phyloP scores from a whole-genome alignment of 35 echinoderm and acorn worm species.

The Acanthaster planci region DNA sequence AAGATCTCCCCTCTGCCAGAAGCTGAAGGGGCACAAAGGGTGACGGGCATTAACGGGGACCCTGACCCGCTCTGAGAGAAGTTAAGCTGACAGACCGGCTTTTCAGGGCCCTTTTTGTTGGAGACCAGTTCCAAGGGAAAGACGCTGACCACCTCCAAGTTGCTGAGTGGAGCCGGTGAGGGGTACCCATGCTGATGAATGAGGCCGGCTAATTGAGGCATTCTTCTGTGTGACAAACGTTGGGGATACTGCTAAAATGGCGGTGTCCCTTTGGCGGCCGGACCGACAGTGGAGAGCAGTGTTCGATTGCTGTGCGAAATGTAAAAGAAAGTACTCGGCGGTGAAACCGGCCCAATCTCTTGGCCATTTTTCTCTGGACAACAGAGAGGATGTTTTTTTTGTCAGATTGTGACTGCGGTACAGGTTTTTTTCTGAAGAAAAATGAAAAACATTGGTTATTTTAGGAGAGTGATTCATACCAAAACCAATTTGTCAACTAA shows the following conservation, averaged over 20 bases:
- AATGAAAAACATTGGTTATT: too few relatives aligned
- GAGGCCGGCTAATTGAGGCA: background rate
- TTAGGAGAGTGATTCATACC: too few relatives aligned
- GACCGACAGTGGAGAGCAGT: background rate
- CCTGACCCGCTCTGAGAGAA: background rate
- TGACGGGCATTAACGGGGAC: background rate
- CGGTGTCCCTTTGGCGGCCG: slow-evolving; percentile 18
- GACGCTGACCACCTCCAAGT: background rate
- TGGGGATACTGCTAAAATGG: background rate
- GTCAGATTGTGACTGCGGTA: background rate
- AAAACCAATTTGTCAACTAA: too few relatives aligned
- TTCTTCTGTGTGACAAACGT: background rate
- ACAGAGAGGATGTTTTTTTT: background rate
- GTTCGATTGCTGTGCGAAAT: background rate
- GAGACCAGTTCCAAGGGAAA: background rate
- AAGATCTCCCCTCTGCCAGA: background rate
- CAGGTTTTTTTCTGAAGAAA: too few relatives aligned
- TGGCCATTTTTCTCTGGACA: background rate
- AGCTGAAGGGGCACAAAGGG: background rate
- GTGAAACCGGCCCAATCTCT: slow-evolving; percentile 16
- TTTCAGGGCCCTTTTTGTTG: background rate
- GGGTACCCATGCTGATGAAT: background rate
- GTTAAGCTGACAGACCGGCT: background rate
- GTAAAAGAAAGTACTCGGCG: background rate
- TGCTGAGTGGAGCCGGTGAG: too few relatives aligned